A percentile compares a stretch with the other conserved stretches of the same genome.
These are phyloP conservation scores for Eufriesea mexicana DNA, from an alignment of 1,140 invertebrate species.

Conservation along the genomic window DNA sequence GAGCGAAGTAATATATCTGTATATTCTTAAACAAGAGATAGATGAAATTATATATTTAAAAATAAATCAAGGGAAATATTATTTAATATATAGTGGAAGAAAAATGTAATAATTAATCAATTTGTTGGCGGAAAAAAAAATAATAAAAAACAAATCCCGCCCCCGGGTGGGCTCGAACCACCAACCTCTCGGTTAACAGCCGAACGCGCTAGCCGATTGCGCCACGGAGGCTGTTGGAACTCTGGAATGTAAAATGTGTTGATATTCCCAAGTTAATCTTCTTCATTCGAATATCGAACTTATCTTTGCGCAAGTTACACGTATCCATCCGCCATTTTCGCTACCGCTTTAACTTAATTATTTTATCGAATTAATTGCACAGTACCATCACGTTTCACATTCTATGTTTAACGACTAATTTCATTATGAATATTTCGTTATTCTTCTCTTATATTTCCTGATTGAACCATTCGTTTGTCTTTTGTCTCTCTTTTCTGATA, in stretches of 20 bases:
- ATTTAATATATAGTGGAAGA: no score
- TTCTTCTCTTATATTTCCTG: background rate
- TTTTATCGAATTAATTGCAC: background rate
- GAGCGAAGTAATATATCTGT: no score
- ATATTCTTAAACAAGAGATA: no score
- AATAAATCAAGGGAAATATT: background rate
- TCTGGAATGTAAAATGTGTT: fast-evolving
- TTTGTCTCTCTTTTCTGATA: no score
- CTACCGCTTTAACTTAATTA: background rate
- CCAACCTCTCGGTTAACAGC: conserved; percentile 83
- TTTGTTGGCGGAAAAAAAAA: no score
- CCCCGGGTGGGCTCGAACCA: conserved; percentile 85
- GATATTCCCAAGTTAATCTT: fast-evolving
- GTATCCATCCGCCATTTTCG: no score
- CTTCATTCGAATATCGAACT: background rate
- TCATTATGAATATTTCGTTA: conserved; percentile 6
- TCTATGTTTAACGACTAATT: background rate
- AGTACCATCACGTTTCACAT: background rate
- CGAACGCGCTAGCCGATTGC: conserved; percentile 93
- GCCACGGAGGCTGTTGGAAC: conserved; percentile 86
- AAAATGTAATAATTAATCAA: background rate
- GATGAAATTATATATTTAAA: background rate
- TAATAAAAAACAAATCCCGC: conserved; percentile 43
- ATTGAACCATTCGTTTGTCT: background rate
- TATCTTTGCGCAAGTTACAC: no score